Evolutionary conservation across 1,140 invertebrate species (phyloP), one percentile per base, ranked within the genome.

Genomic region (Steinernema khuongi): DNA sequence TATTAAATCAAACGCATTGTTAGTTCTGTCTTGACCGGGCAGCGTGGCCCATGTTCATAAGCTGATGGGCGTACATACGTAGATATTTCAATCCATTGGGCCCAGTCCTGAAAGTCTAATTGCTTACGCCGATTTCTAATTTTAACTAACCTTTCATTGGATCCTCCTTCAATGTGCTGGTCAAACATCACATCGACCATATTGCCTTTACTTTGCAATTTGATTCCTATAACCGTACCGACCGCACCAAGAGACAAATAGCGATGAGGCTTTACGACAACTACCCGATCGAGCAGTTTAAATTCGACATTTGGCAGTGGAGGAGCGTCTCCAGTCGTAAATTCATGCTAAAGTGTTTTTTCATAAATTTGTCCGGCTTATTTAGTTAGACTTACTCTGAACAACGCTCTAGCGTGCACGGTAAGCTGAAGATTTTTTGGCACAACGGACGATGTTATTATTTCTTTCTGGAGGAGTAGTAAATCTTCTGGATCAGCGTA

Each of bases 261-360:
- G 28, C 36, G 33, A 32, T 68, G 32, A 18, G 50, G 14, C 33
- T 26, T 36, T 28, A 43, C 66, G 17, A 68, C 29, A 0, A 95
- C 89, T 41, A 97, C 90, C 71, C 94, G 88, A 85, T 97, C 94
- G 77, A 92, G 91, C 44, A 97, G 80, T 74, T 88, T 79, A 83
- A 90, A 91, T 1, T 88, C 88, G 0, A 90, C 88, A 18, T 85
- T 87, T 0, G 88, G 86, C 86, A 94, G 93, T 0, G 92, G 90
- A 0, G 88, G 77, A 50, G 85, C 29, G 1, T 75, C 71, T 60
- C 67, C 79, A 31, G 68, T 44, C n/a, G 68, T 70, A 29, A 77
- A 67, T 30, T 72, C 70, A 32, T 32, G 66, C 31, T 72, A 31
- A 79, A 79, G 11, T 31, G 2, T 31, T 11, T 2, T 18, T 71